A percentile compares a stretch with the other conserved stretches of the same genome.
phyloP scores from a whole-genome alignment of 2,797 vertebrate species.

The Aotus griseimembra region DNA sequence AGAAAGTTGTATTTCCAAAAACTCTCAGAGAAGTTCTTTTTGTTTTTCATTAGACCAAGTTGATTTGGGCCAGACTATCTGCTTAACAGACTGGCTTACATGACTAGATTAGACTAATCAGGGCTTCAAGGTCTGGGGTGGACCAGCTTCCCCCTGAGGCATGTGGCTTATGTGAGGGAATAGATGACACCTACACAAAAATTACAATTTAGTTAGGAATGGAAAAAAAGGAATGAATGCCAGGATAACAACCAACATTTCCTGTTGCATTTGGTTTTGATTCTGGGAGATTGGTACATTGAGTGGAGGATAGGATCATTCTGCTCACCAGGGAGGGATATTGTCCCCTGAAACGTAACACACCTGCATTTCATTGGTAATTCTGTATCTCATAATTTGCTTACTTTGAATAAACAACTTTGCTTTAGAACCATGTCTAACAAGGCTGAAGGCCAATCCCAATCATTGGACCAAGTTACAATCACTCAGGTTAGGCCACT shows the following conservation, averaged over 20 bases:
- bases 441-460: slow-evolving; percentile 2
- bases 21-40: not conserved
- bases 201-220: not conserved
- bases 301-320: not conserved
- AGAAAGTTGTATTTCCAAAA: slow-evolving; percentile 2
- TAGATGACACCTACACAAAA: not conserved
- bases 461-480: slow-evolving; percentile 12
- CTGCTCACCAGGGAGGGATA: not conserved
- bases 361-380: not conserved
- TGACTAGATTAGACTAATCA: slow-evolving; percentile 12
- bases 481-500: not conserved
- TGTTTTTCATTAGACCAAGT: not conserved
- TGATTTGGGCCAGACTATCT: not conserved
- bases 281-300: not conserved
- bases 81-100: not conserved
- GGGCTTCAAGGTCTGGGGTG: not conserved
- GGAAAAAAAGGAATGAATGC: not conserved
- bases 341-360: not conserved
- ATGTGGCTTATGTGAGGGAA: not conserved
- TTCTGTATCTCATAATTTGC: not conserved
- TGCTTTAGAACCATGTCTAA: not conserved
- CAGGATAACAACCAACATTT: not conserved
- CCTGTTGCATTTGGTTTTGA: not conserved
- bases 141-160: not conserved
- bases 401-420: not conserved